These are phyloP conservation scores for Acanthopleura granulata DNA, from an alignment of 2,888 invertebrate species.

Conservation along the genomic window DNA sequence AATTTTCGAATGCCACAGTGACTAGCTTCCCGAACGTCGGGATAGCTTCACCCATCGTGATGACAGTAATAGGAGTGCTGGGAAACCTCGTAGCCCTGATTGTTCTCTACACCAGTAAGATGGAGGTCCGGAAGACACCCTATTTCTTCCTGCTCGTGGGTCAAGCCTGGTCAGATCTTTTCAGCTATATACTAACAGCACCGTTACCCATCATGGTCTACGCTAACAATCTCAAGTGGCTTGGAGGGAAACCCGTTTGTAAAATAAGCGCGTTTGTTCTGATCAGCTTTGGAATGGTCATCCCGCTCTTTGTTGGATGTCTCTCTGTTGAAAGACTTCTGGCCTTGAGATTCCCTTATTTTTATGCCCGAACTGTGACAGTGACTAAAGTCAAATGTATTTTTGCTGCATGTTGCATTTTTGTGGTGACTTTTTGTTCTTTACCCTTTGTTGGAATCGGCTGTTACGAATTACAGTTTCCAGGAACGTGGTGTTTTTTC, in stretches of 20 bases:
- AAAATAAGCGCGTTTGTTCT: constrained; percentile 67
- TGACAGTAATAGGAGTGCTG: constrained; percentile 53
- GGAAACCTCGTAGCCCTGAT: constrained; percentile 67
- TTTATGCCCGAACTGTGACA: constrained; percentile 57
- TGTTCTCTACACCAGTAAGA: constrained; percentile 58
- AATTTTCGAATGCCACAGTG: no score
- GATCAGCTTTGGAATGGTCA: constrained; percentile 65
- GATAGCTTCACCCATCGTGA: constrained; percentile 42
- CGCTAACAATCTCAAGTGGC: constrained; percentile 60
- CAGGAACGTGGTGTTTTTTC: constrained; percentile 68
- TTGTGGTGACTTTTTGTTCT: constrained; percentile 54
- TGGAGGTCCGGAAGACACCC: constrained; percentile 59
- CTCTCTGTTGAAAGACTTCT: constrained; percentile 68
- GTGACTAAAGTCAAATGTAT: constrained; percentile 49
- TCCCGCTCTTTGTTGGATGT: constrained; percentile 64
- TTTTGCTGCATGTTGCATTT: constrained; percentile 48
- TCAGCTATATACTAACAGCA: constrained; percentile 64
- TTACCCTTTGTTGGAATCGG: constrained; percentile 66
- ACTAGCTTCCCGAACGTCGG: background rate
- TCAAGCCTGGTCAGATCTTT: constrained; percentile 66
- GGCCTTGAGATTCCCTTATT: constrained; percentile 63
- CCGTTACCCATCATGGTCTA: constrained; percentile 61
- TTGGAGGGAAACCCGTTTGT: constrained; percentile 63
- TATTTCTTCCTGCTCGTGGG: constrained; percentile 65
- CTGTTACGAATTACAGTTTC: constrained; percentile 64